Evolutionary conservation across 2,797 vertebrate species (phyloP).

Genomic region (Dicrostonyx torquatus): DNA sequence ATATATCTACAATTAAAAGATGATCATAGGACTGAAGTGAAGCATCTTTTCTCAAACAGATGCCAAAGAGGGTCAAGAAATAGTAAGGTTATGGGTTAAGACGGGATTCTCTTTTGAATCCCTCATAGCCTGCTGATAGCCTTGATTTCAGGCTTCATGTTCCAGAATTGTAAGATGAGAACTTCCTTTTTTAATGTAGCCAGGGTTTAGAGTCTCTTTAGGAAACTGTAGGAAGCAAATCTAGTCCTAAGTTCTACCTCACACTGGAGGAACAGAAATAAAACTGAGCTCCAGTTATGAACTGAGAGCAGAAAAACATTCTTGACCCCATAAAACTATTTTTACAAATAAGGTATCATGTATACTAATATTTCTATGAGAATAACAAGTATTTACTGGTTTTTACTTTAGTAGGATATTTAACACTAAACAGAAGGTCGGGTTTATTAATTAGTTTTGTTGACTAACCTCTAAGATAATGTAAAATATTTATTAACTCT

Average conservation of each 20-base stretch:
- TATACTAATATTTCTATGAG: background rate
- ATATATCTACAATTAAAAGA: background rate
- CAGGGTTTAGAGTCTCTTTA: background rate
- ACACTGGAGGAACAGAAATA: background rate
- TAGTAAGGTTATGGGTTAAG: background rate
- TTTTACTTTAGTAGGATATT: background rate
- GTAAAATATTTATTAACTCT: background rate
- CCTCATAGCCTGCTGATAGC: too few relatives aligned
- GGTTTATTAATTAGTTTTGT: background rate
- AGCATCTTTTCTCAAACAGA: background rate
- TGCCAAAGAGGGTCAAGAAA: background rate
- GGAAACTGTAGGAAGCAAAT: background rate
- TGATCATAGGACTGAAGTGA: accelerated
- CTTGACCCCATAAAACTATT: background rate
- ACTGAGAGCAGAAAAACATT: background rate
- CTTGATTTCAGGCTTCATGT: background rate
- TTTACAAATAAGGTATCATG: background rate
- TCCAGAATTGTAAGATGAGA: background rate
- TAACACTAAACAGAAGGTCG: background rate
- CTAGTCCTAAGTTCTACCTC: background rate
- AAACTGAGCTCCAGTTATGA: background rate
- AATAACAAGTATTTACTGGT: background rate
- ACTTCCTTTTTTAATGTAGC: background rate
- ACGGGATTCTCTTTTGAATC: background rate
- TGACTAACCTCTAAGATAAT: background rate